Evolutionary conservation across 2,888 invertebrate genomes (phyloP).

Genomic region (Hypomecis punctinalis): DNA sequence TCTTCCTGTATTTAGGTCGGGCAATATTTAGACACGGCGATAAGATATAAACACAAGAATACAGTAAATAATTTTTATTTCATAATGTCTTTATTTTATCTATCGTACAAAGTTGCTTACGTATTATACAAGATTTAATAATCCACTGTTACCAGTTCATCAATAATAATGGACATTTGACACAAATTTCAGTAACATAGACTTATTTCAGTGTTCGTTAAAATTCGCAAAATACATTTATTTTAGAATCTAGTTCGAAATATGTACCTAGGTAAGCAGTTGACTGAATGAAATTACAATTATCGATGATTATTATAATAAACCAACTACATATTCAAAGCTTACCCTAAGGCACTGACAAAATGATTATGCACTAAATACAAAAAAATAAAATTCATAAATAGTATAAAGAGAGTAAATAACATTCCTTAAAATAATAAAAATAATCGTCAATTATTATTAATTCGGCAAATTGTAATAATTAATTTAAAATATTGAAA

Average conservation of each 20-base stretch:
- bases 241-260: slow-evolving; percentile 38
- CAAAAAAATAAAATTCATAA: slow-evolving; percentile 67
- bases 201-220: slow-evolving; percentile 40
- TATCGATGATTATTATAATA: slow-evolving; percentile 46
- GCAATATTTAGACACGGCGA: neutral
- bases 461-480: slow-evolving; percentile 64
- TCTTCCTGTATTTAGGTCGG: neutral
- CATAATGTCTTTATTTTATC: slow-evolving; percentile 80
- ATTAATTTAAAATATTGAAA: slow-evolving; percentile 41
- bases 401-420: slow-evolving; percentile 75
- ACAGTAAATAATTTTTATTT: slow-evolving; percentile 67
- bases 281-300: slow-evolving; percentile 55
- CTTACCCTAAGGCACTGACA: slow-evolving; percentile 82
- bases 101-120: slow-evolving; percentile 81
- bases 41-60: slow-evolving; percentile 9
- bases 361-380: slow-evolving; percentile 69
- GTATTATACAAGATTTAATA: slow-evolving; percentile 62
- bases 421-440: slow-evolving; percentile 77
- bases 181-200: slow-evolving; percentile 61
- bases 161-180: slow-evolving; percentile 64
- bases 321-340: slow-evolving; percentile 57
- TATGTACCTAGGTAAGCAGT: slow-evolving; percentile 22
- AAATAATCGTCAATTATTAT: slow-evolving; percentile 69
- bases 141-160: slow-evolving; percentile 44
- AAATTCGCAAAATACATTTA: slow-evolving; percentile 45